Evolutionary conservation across 2,113 vertebrate genomes (phyloP).

Genomic region (Lagopus muta): DNA sequence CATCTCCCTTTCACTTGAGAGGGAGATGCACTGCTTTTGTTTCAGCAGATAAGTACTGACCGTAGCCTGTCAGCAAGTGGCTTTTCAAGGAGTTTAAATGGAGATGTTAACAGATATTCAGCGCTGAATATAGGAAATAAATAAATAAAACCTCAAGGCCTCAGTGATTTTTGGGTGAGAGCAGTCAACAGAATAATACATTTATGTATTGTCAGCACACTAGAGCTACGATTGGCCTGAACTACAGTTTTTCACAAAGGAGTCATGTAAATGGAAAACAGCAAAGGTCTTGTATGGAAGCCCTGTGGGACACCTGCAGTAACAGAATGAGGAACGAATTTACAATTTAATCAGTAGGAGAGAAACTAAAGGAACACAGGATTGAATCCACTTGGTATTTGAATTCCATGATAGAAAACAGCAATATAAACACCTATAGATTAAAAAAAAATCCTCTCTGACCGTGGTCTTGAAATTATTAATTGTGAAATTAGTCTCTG

Average conservation of each 20-base stretch:
- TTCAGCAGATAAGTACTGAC: background rate
- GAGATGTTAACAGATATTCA: conserved; percentile 48
- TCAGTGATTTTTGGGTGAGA: conserved; percentile 44
- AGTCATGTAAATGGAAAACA: background rate
- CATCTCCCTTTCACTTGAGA: background rate
- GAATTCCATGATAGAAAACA: background rate
- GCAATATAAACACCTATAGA: background rate
- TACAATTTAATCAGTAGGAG: conserved; percentile 31
- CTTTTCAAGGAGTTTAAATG: conserved; percentile 57
- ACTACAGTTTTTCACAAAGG: background rate
- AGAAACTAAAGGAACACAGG: background rate
- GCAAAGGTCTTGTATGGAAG: conserved; percentile 8
- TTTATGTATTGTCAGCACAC: conserved; percentile 2
- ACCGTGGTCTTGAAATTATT: background rate
- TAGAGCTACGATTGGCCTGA: background rate
- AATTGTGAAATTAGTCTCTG: conserved; percentile 40
- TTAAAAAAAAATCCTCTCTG: background rate
- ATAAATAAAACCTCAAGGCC: conserved; percentile 35
- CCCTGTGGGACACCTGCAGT: background rate
- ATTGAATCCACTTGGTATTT: background rate
- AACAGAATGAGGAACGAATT: background rate
- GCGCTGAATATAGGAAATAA: background rate
- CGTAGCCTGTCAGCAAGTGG: conserved; percentile 1
- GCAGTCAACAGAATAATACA: conserved; percentile 29
- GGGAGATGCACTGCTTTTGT: background rate